Base-by-base conservation (phyloP, 2,888 invertebrate species). In the Neocrepidodera transversa region DNA sequence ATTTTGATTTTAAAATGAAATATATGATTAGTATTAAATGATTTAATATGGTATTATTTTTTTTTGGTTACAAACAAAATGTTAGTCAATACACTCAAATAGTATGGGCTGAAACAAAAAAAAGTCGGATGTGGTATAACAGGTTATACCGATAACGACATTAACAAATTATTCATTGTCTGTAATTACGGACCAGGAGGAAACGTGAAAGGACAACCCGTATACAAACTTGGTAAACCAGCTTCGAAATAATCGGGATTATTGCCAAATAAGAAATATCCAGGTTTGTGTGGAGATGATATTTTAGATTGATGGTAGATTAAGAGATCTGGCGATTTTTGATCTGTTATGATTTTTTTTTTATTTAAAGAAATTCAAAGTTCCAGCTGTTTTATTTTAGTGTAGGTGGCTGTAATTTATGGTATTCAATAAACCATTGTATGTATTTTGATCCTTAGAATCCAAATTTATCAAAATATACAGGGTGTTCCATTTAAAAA, bases 31-130 rank as follows among this genome's bases (percentile, higher is more conserved):
- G n/a, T n/a, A n/a, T n/a, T n/a, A n/a, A n/a, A n/a, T n/a, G n/a
- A n/a, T 23, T 23, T 23, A 17, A 42, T 10, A n/a, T 42, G 5
- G 3, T 3, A 2, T 17, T 16, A n/a, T 18, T 23, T n/a, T 43
- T 1, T 43, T 43, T 43, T n/a, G 57, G 75, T 54, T n/a, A n/a
- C n/a, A 70, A 66, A 62, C 68, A 72, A 7, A 68, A 68, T 53
- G 70, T 75, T 3, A 77, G 77, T 1, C 78, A 78, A 58, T 78
- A 78, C 58, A 78, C 78, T 0, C 76, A 78, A 61, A 68, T 78
- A 71, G 47, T 77, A n/a, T 78, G 78, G 78, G 74, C 75, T 2
- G 70, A 74, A 11, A 71, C 74, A n/a, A 2, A 60, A 69, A 16
- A 1, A 47, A 47, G 13, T 47, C 28, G 45, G 45, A 30, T 47